Evolutionary conservation across 2,113 vertebrate genomes (phyloP).

Genomic region (Chinchilla lanigera): DNA sequence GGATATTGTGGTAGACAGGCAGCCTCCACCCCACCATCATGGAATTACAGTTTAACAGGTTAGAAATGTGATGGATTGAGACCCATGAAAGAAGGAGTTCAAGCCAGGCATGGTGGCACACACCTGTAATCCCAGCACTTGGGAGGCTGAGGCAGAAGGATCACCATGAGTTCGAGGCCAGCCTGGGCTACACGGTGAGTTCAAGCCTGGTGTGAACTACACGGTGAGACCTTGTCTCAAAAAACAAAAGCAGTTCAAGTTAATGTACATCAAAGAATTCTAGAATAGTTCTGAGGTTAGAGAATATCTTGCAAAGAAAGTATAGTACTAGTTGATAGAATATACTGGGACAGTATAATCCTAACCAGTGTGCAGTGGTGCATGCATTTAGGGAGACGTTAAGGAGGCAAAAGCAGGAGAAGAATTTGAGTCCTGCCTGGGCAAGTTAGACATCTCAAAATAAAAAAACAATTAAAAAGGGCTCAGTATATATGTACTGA

Average conservation of each 20-base stretch:
- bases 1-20: not conserved
- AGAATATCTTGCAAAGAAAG: not conserved
- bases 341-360: not conserved
- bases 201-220: too few species aligned
- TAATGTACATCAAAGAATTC: not conserved
- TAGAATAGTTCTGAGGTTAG: not conserved
- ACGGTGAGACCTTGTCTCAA: too few species aligned
- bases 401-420: not conserved
- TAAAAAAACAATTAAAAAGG: not conserved
- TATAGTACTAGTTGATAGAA: not conserved
- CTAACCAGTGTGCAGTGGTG: not conserved
- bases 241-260: too few species aligned
- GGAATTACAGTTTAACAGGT: not conserved
- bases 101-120: too few species aligned
- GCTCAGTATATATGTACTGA: not conserved
- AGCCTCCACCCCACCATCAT: not conserved
- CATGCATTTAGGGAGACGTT: not conserved
- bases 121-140: too few species aligned
- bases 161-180: too few species aligned
- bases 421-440: not conserved
- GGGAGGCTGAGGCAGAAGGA: too few species aligned
- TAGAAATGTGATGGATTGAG: not conserved
- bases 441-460: not conserved
- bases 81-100: not conserved
- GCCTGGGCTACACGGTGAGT: too few species aligned